Evolutionary conservation across 2,797 vertebrate genomes (phyloP).

Genomic region (Sardinella longiceps): DNA sequence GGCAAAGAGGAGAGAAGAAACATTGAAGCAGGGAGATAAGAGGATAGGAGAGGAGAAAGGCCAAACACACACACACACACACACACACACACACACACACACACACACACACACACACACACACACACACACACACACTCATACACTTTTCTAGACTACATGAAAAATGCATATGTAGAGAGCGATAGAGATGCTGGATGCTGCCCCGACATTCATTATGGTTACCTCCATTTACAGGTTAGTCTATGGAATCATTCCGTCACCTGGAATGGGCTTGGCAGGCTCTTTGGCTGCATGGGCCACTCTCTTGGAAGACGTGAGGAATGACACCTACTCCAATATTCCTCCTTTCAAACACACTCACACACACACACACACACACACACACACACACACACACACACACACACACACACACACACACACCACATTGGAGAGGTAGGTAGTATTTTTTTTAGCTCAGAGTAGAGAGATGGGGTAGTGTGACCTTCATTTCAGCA

Average conservation of each 20-base stretch:
- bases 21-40: too few species aligned
- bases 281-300: background rate
- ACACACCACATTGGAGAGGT: too few species aligned
- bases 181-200: background rate
- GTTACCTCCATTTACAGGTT: constrained; percentile 1
- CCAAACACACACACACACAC: background rate
- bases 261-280: background rate
- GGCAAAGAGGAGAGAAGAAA: background rate
- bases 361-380: constrained; percentile 25
- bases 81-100: background rate
- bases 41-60: too few species aligned
- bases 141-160: too few species aligned
- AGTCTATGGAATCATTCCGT: background rate
- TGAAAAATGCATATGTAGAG: too few species aligned
- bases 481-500: background rate
- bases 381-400: constrained; percentile 32
- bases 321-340: constrained; percentile 10
- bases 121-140: background rate
- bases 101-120: background rate
- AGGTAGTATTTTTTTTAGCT: too few species aligned
- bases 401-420: too few species aligned
- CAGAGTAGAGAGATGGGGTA: too few species aligned
- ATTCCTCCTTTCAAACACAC: constrained; percentile 10
- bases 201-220: background rate
- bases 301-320: background rate